Conservation (phyloP, 2,888 invertebrate species). For the Meiosimyza decipiens region DNA sequence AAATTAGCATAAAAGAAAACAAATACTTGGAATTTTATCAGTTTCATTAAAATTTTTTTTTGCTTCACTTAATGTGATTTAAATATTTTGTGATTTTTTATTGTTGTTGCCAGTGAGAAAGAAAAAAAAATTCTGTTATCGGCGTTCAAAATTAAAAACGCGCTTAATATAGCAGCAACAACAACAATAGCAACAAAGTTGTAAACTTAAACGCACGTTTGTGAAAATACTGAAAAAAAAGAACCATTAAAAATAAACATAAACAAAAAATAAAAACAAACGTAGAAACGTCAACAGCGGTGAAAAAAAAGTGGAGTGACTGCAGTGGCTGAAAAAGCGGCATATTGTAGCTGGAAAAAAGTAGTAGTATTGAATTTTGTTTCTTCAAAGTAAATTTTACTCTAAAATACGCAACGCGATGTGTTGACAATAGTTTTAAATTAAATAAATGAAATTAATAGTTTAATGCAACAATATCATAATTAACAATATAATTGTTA, state of each 20-base stretch:
- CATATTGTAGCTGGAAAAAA: slow-evolving; percentile 4
- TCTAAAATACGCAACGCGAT: neutral
- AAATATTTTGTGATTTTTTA: no score
- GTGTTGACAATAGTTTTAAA: slow-evolving; percentile 33
- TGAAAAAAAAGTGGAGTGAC: slow-evolving; percentile 10
- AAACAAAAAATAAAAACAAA: slow-evolving; percentile 20
- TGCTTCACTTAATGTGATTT: no score
- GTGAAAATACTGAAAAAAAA: slow-evolving; percentile 20
- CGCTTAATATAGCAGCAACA: slow-evolving; percentile 34
- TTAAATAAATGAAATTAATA: slow-evolving; percentile 10
- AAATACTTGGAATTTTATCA: no score
- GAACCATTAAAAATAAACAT: slow-evolving; percentile 14
- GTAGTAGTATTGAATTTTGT: neutral
- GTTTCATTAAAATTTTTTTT: no score
- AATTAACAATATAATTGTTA: slow-evolving; percentile 57
- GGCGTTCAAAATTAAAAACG: neutral
- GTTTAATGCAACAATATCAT: slow-evolving; percentile 27
- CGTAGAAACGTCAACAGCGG: neutral
- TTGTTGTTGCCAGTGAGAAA: slow-evolving; percentile 37
- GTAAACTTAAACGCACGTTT: slow-evolving; percentile 4
- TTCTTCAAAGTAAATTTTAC: no score
- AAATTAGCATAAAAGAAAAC: neutral
- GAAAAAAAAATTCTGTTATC: neutral
- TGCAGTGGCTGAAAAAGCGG: neutral
- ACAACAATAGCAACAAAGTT: slow-evolving; percentile 39